Evolutionary conservation across 2,888 invertebrate genomes (phyloP), one percentile per base, ranked within the genome.

Genomic region (Sinopyrophorus schimmeli): DNA sequence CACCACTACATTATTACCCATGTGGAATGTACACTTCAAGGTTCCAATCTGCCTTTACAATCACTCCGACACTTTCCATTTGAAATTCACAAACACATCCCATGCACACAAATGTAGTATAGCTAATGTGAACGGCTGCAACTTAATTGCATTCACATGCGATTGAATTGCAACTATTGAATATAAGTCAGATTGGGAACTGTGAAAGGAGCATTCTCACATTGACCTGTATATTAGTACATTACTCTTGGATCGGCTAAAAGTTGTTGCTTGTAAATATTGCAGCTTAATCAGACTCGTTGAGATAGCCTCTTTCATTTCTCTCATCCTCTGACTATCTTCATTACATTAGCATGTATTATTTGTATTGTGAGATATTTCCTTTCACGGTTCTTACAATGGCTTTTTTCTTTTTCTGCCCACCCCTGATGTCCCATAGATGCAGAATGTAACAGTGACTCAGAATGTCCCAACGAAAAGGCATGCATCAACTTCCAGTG

Each of bases 401-500:
- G 80, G 84, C 84, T 85, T 84, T 84, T 74, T 71, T 73, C 75
- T 76, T 77, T 75, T 72, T 70, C 73, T 69, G 70, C 66, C 68
- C 65, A 62, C 67, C 65, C 62, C 58, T 49, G 53, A 55, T 44
- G 51, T 28, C 60, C 64, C 62, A 63, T 70, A 73, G 74, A 73
- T 66, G 73, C 73, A 65, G 89, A 90, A 84, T 92, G 92, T 80
- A 85, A 85, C 79, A 85, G 85, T 77, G 91, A 93, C 81, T 82
- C 84, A 79, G 92, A 92, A 80, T 94, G 93, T 79, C 86, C 90
- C 63, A 86, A 86, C 77, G 91, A 92, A 78, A 89, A 90, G 80
- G 88, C 91, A 73, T 94, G 93, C 80, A 83, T 91, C 77, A 88
- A 89, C 78, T 84, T 87, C 76, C 87, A 89, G 77, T 94, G 93